These are phyloP conservation scores for Chloropsis cyanopogon DNA, from an alignment of 2,113 vertebrate genomes.

Conservation along the genomic window DNA sequence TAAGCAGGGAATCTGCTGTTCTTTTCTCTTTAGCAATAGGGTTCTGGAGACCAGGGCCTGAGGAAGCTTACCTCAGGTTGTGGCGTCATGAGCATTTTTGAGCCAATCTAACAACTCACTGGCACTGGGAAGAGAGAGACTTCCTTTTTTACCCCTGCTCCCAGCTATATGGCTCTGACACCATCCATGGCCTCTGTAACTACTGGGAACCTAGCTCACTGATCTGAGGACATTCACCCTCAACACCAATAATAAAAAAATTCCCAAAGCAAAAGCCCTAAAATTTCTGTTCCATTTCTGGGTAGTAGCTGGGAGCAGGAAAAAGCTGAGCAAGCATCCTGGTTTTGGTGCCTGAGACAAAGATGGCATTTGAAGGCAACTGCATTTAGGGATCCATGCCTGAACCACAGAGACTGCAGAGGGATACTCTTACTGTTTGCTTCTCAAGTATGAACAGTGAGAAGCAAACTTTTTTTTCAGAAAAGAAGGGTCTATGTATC, in stretches of 20 bases:
- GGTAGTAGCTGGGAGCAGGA: neutral
- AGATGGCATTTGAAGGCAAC: neutral
- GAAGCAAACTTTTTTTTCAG: too few relatives aligned
- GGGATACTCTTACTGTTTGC: neutral
- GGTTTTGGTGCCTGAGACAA: neutral
- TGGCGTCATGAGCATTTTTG: neutral
- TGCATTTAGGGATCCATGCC: neutral
- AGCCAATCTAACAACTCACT: neutral
- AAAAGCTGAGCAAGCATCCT: neutral
- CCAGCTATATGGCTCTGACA: neutral
- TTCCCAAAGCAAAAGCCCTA: neutral
- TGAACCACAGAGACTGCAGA: neutral
- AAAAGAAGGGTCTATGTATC: neutral
- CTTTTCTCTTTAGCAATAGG: neutral
- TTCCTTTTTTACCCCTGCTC: neutral
- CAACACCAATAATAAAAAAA: neutral
- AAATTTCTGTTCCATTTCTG: neutral
- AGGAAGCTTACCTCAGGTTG: neutral
- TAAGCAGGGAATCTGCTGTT: neutral
- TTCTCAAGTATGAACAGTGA: neutral
- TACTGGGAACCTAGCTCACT: neutral
- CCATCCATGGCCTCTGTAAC: neutral
- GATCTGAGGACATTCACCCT: neutral
- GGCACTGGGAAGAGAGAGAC: neutral
- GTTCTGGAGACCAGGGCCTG: neutral